Evolutionary conservation across 2,888 invertebrate species (phyloP).

Genomic region (Entomobrya proxima): DNA sequence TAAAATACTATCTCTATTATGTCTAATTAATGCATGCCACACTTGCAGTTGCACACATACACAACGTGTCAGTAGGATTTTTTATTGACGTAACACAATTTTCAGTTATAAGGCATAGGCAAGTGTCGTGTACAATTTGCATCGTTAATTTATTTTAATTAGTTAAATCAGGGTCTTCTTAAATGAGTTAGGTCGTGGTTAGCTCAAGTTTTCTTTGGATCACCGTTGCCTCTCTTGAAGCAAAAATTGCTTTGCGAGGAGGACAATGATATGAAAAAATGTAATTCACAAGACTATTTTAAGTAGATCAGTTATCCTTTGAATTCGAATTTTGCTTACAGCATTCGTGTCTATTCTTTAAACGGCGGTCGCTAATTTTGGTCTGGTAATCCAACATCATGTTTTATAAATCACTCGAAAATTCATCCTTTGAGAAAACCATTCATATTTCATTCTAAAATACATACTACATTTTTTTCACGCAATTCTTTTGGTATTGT

Average conservation of each 20-base stretch:
- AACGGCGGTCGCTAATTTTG: too few species aligned
- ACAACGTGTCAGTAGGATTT: too few species aligned
- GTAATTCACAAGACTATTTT: background rate
- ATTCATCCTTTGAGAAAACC: too few species aligned
- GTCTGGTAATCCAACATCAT: too few species aligned
- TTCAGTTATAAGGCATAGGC: slow-evolving; percentile 20
- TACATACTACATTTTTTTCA: background rate
- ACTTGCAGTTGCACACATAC: too few species aligned
- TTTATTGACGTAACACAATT: too few species aligned
- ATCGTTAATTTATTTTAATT: background rate
- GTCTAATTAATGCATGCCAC: too few species aligned
- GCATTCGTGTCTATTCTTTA: too few species aligned
- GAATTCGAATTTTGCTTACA: too few species aligned
- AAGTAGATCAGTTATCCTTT: slow-evolving; percentile 9
- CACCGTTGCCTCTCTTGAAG: slow-evolving; percentile 24
- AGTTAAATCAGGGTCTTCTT: slow-evolving; percentile 38
- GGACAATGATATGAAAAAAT: slow-evolving; percentile 54
- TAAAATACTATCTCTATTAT: too few species aligned
- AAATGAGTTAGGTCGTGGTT: slow-evolving; percentile 59
- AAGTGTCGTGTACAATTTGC: slow-evolving; percentile 20
- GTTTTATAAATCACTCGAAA: too few species aligned
- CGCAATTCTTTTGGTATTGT: slow-evolving; percentile 4
- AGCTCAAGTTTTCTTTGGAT: slow-evolving; percentile 53
- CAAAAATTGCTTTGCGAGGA: background rate
- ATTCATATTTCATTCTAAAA: background rate